These are phyloP conservation scores for Laupala kohalensis DNA, from an alignment of 1,140 invertebrate genomes.

Conservation along the genomic window DNA sequence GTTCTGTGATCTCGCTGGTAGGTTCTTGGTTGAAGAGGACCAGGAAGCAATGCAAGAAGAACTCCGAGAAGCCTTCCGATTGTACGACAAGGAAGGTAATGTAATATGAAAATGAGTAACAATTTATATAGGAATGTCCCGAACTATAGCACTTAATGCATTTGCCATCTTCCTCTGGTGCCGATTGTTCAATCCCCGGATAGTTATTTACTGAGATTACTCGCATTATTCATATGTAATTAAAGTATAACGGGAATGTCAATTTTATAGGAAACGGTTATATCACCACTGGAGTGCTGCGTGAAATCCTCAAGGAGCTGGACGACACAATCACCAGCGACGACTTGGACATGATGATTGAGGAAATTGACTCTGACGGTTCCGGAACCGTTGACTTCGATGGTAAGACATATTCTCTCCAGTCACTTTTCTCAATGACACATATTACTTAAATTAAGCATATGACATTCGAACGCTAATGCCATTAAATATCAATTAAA, in stretches of 20 bases:
- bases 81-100: conserved; percentile 75
- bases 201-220: too few relatives aligned
- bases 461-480: too few relatives aligned
- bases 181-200: too few relatives aligned
- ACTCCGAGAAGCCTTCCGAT: conserved; percentile 76
- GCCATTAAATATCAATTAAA: too few relatives aligned
- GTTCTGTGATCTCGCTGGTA: conserved; percentile 67
- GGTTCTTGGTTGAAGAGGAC: conserved; percentile 71
- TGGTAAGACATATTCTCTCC: conserved; percentile 14
- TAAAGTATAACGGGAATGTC: too few relatives aligned
- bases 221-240: too few relatives aligned
- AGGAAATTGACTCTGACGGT: conserved; percentile 82
- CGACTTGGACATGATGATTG: conserved; percentile 84
- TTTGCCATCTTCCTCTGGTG: too few relatives aligned
- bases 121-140: too few relatives aligned
- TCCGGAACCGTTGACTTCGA: conserved; percentile 42
- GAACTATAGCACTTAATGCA: too few relatives aligned
- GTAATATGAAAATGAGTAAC: too few relatives aligned
- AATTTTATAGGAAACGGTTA: conserved; percentile 56
- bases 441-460: too few relatives aligned
- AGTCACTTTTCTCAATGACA: not conserved
- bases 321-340: conserved; percentile 77
- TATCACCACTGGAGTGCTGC: conserved; percentile 69
- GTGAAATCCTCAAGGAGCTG: conserved; percentile 74
- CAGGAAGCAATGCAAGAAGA: conserved; percentile 73